Conservation (phyloP, 2,797 vertebrate genomes). For the Pseudocheirus occidentalis region DNA sequence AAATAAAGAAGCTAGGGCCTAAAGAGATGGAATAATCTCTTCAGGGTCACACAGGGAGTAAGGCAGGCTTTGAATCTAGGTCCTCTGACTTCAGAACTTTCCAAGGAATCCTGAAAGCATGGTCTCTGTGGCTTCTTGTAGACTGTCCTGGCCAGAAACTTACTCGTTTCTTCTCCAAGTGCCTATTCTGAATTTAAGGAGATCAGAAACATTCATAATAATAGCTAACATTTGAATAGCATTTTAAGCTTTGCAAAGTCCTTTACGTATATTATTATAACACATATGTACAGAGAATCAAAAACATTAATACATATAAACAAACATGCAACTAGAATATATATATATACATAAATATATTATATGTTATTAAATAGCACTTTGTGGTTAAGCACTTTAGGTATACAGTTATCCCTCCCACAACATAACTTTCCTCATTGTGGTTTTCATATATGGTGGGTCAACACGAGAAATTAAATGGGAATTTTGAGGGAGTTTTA, state of each 20-base stretch:
- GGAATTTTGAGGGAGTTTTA: neutral
- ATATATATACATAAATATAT: neutral
- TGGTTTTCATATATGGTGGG: neutral
- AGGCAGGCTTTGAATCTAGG: neutral
- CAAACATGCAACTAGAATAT: conserved; percentile 11
- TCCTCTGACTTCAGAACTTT: neutral
- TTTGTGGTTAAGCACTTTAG: neutral
- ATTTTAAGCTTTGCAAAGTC: neutral
- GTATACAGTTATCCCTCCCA: neutral
- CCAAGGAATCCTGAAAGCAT: neutral
- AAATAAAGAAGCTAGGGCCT: neutral
- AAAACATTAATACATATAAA: conserved; percentile 17
- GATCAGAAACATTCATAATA: neutral
- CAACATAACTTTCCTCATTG: neutral
- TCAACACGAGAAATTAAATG: neutral
- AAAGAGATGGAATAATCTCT: neutral
- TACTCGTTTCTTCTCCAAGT: neutral
- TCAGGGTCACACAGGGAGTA: neutral
- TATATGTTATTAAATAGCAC: neutral
- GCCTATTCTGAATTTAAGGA: neutral
- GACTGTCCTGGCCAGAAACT: conserved; percentile 6
- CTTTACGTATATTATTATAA: neutral
- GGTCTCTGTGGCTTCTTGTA: neutral
- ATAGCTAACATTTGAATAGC: neutral
- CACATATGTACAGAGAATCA: conserved; percentile 12